Evolutionary conservation across 2,797 vertebrate species (phyloP), one percentile per base, ranked within the genome.

Genomic region (Eutrigla gurnardus): DNA sequence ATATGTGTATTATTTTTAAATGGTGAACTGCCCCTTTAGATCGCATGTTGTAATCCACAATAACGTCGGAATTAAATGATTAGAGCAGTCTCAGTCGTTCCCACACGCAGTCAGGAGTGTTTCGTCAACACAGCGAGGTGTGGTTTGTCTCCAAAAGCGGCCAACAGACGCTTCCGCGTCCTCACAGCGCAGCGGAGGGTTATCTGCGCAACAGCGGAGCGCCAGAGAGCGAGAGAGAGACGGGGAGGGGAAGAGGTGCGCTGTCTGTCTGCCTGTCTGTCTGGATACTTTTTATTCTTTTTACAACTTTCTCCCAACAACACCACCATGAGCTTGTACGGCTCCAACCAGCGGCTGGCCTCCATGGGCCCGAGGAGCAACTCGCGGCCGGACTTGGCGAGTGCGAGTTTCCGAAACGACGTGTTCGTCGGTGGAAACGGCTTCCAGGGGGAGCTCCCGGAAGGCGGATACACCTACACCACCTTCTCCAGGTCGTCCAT

Each of bases 91-190:
- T 25, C 46, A 46, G 11, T 18, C 11, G n/a, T 81, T 76, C 81
- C 82, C 75, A 70, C 54, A 45, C 63, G 5, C 37, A 25, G 70
- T 25, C 65, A 61, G 73, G 64, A 62, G 76, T 72, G 85, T 89
- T 85, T 88, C 80, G 83, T 60, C 75, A 80, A 86, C 70, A 74
- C 67, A 68, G 43, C 53, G 89, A 95, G 94, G 94, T 94, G 94
- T 94, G 94, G 94, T 93, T 90, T 84, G 73, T 78, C 2, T 65
- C 75, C 88, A 75, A 90, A 93, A 87, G 85, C 79, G 32, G 55
- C 14, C 63, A 53, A 25, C 25, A 25, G 25, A 25, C 25, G 86
- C 89, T 92, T 93, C 92, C 89, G 91, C 84, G 90, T 83, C 85
- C 89, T 87, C 80, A 61, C 81, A 70, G 39, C 81, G 89, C 81